Evolutionary conservation across 2,888 invertebrate genomes (phyloP), one percentile per base, ranked within the genome.

Genomic region (Drosophila algonquin): DNA sequence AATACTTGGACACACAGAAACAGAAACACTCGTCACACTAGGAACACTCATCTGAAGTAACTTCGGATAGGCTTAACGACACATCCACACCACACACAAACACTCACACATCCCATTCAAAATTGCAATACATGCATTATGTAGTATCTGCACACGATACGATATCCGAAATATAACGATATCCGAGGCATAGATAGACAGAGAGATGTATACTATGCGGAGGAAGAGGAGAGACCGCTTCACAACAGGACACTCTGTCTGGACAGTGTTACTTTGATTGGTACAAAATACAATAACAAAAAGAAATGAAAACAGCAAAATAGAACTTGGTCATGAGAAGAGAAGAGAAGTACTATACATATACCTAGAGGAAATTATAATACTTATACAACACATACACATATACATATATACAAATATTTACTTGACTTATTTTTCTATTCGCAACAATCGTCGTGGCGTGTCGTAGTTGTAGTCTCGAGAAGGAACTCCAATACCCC

Each of bases 351-450:
- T 84, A 80, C 88, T 87, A 81, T 64, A 73, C 55, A 87, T 81
- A 58, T 74, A 85, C 81, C 73, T 78, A 81, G 80, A 70, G 70
- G 80, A 81, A 79, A 84, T 76, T 83, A 81, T 80, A 86, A 80
- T 69, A 86, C 76, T 86, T 83, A 85, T 88, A 87, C 76, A 82
- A 85, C 76, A 82, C 75, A 56, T 52, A 64, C 63, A 61, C 27
- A 27, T 52, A 86, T 76, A 79, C 69, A 83, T 75, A 89, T 68
- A 67, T 77, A 85, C 67, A 87, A 81, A 80, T 86, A 80, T 79
- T 83, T 86, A 87, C 87, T 84, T 82, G 75, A 84, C 84, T 89
- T 85, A 85, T 85, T 85, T 85, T 85, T 85, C 86, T 85, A 85
- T 85, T 85, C 78, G 85, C 86, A 87, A 84, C 69, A 87, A 75